Evolutionary conservation across 1,140 invertebrate genomes (phyloP).

Genomic region (Grapholita molesta): DNA sequence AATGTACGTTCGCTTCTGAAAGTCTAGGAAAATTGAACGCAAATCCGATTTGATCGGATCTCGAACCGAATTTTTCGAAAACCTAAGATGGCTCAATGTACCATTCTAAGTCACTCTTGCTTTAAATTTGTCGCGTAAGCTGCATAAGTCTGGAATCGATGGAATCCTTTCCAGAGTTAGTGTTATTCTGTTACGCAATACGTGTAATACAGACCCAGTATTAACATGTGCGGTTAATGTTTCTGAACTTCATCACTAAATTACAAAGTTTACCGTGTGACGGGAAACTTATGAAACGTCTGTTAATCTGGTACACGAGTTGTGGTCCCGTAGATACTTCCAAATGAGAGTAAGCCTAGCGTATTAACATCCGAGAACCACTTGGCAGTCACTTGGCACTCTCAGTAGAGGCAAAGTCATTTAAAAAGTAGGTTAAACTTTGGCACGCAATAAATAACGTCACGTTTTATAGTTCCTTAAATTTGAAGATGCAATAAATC

Average conservation of each 20-base stretch:
- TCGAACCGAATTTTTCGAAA: conserved; percentile 44
- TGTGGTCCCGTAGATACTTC: conserved; percentile 19
- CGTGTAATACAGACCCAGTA: conserved; percentile 21
- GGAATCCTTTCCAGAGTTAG: background rate
- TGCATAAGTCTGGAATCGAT: background rate
- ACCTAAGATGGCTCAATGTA: conserved; percentile 41
- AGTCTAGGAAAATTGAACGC: conserved; percentile 69
- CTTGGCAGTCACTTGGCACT: too few relatives aligned
- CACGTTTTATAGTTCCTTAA: conserved; percentile 6
- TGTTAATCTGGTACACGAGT: conserved; percentile 40
- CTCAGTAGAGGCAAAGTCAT: background rate
- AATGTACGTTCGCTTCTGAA: conserved; percentile 49
- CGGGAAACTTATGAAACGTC: conserved; percentile 42
- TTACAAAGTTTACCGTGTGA: conserved; percentile 39
- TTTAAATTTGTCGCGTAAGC: conserved; percentile 8
- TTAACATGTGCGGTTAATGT: conserved; percentile 34
- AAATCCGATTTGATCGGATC: conserved; percentile 69
- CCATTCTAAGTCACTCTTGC: conserved; percentile 25
- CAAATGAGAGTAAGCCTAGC: conserved; percentile 1
- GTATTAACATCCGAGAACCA: background rate
- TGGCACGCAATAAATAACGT: conserved; percentile 1
- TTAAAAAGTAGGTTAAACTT: conserved; percentile 8
- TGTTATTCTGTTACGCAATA: conserved; percentile 1
- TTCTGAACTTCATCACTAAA: conserved; percentile 47
- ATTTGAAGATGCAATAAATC: conserved; percentile 10